Evolutionary conservation across 2,797 vertebrate genomes (phyloP), one percentile per base, ranked within the genome.

Genomic region (Austrolebias charrua): DNA sequence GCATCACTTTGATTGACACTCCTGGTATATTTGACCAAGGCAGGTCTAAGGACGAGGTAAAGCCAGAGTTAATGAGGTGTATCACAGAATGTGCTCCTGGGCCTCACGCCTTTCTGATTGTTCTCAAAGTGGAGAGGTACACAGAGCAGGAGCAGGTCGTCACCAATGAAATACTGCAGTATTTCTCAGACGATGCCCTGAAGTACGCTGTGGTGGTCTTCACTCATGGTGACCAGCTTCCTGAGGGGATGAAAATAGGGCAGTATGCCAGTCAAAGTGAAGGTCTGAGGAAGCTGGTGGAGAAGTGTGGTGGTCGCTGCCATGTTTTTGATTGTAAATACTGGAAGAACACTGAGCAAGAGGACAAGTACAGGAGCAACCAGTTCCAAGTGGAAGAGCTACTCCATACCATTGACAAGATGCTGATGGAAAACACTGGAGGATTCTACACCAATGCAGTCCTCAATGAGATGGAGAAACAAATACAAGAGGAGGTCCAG

Each of bases 301-400:
- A 55, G 53, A 55, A 42, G 53, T 55, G 53, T 42, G 61, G 49
- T 1, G 44, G 43, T 7, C 46, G 33, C 35, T 76, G 52, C 42
- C 68, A 67, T 20, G 42, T 67, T 9, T 15, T 67, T 2, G 70
- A 73, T 18, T 63, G 71, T 49, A 55, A 35, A 0, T 63, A 71
- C n/a, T 55, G 53, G 53, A 55, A 54, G 52, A 40, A 54, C 52
- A 54, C 7, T 18, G 49, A 0, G 11, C 1, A 6, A 13, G 51
- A 40, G 0, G 44, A 10, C 12, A 11, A 55, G 12, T 38, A 45
- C 5, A 44, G 33, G 12, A 48, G 61, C 20, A 52, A 0, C 28
- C 33, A 19, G 44, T 42, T 50, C 0, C 54, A 52, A 42, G 48
- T 53, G 49, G 0, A 5, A 5, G 0, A 57, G 47, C 29, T 69